A percentile compares a stretch with the other conserved stretches of the same genome.
These are phyloP conservation scores for Falcunculus frontatus DNA, from an alignment of 2,113 vertebrate species.

Conservation along the genomic window DNA sequence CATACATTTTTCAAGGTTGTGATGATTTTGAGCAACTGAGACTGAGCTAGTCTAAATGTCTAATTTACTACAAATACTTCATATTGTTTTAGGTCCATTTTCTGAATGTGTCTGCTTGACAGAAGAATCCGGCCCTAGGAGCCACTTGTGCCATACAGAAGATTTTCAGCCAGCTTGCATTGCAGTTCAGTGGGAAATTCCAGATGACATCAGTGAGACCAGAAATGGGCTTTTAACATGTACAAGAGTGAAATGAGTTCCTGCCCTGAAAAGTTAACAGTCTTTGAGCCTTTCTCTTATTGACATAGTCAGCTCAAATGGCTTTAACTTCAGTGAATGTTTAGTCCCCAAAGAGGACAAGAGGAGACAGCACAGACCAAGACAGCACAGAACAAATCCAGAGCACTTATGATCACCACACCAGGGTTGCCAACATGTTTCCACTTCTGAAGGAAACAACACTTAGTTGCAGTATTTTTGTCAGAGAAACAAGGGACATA, in stretches of 20 bases:
- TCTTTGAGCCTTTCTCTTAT: background rate
- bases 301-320: background rate
- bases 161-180: background rate
- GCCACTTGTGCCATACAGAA: background rate
- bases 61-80: background rate
- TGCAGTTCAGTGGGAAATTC: background rate
- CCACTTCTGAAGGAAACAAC: background rate
- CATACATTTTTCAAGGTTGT: background rate
- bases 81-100: background rate
- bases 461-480: background rate
- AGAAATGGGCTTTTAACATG: slow-evolving; percentile 38
- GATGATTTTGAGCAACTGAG: background rate
- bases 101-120: background rate
- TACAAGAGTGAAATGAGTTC: slow-evolving; percentile 8
- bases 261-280: background rate
- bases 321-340: background rate
- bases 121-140: background rate
- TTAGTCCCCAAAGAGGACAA: background rate
- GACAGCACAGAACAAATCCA: slow-evolving; percentile 22
- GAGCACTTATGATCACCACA: slow-evolving; percentile 20
- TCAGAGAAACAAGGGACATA: background rate
- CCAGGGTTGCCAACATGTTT: background rate
- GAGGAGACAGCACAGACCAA: background rate
- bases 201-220: background rate
- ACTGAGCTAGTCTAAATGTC: background rate